Evolutionary conservation across 2,797 vertebrate genomes (phyloP).

Genomic region (Falco novaeseelandiae): DNA sequence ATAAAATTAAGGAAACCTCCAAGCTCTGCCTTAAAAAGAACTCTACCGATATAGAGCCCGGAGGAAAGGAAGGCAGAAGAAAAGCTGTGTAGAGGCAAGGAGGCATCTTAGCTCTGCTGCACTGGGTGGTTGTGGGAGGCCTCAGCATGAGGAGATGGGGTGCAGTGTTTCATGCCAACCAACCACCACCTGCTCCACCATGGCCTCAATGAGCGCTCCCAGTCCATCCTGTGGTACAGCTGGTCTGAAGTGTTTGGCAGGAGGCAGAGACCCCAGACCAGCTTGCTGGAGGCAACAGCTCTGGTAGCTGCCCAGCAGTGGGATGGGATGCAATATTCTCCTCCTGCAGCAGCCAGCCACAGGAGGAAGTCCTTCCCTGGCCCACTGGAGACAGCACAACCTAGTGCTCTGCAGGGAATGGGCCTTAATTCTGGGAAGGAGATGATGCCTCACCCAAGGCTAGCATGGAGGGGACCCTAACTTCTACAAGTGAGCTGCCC

Average conservation of each 20-base stretch:
- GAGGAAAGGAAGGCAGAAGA: not conserved
- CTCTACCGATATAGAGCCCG: not conserved
- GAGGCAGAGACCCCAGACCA: not conserved
- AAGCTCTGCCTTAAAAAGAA: not conserved
- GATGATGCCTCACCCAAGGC: not conserved
- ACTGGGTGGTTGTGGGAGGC: not conserved
- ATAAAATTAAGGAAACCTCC: not conserved
- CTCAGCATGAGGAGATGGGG: fast-evolving
- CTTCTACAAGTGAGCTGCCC: not conserved
- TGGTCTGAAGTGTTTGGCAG: not conserved
- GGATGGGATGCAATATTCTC: not conserved
- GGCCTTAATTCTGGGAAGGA: not conserved
- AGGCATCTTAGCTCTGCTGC: not conserved
- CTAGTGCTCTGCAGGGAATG: not conserved
- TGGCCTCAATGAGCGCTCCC: not conserved
- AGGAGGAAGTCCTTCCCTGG: not conserved
- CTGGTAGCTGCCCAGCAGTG: not conserved
- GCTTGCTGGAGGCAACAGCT: not conserved
- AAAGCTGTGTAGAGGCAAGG: not conserved
- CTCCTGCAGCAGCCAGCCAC: not conserved
- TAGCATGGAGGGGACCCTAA: not conserved
- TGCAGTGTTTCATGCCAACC: not conserved
- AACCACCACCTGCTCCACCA: not conserved
- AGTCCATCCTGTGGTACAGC: not conserved
- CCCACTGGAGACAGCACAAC: not conserved